Evolutionary conservation across 2,113 vertebrate species (phyloP).

Genomic region (Panurus biarmicus): DNA sequence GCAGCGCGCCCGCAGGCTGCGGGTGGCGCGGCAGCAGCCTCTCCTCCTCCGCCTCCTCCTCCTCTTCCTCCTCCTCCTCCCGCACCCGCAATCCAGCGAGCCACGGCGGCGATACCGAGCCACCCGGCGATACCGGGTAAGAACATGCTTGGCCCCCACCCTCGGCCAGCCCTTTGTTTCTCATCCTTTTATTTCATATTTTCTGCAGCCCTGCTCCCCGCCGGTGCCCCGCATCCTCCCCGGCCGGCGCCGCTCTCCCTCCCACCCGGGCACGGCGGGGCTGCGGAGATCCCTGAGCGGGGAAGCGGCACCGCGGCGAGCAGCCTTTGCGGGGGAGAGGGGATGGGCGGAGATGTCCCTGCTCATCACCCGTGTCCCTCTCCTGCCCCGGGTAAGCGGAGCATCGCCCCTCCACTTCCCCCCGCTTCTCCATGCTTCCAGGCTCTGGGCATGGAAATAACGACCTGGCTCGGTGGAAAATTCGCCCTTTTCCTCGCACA

Average conservation of each 20-base stretch:
- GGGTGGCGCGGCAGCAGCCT: neutral
- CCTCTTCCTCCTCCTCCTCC: neutral
- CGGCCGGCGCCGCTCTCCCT: too few relatives aligned
- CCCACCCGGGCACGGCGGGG: neutral
- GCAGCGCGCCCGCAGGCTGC: neutral
- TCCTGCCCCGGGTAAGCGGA: neutral
- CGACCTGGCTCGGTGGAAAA: neutral
- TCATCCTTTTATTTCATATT: neutral
- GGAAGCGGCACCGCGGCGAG: neutral
- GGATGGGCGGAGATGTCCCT: neutral
- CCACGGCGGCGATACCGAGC: neutral
- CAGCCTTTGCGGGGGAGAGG: neutral
- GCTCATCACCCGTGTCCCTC: neutral
- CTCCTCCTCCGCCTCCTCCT: neutral
- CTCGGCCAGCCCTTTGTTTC: neutral
- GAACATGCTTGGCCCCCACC: neutral
- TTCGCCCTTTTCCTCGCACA: neutral
- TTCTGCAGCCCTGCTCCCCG: neutral
- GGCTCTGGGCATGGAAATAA: constrained; percentile 40
- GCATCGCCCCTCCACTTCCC: neutral
- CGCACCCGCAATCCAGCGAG: neutral
- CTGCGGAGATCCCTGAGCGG: neutral
- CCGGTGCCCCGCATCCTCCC: neutral
- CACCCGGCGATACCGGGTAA: too few relatives aligned
- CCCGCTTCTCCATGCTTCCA: neutral